Evolutionary conservation across 2,113 vertebrate genomes (phyloP), one percentile per base, ranked within the genome.

Genomic region (Gymnorhina tibicen): DNA sequence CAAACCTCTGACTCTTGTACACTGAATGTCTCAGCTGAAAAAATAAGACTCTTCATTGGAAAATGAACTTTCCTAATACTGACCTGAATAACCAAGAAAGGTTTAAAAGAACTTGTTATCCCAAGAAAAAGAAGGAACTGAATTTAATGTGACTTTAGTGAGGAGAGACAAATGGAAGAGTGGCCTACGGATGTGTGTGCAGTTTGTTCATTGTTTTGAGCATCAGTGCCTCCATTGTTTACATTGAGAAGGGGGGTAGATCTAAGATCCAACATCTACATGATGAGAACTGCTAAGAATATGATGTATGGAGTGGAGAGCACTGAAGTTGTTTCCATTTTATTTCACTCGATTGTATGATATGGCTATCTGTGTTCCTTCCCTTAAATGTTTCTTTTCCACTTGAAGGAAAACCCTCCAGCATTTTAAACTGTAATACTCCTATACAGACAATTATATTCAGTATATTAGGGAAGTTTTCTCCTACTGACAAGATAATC

Each of bases 401-500:
- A 80, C 55, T 82, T 56, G 63, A 85, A 33, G 72, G 33, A 68
- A 94, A 63, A 50, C 35, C 11, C 27, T 85, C 35, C 35, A 87
- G 49, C 42, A 73, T 67, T 90, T 33, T 85, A 53, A 93, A 69
- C 78, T 86, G 41, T 21, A 90, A 69, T 33, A 33, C 7, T 64
- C 22, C n/a, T 46, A 72, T 20, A 49, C 8, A 82, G 66, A 90
- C 47, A 6, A 89, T 47, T 82, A 91, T 16, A 85, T 50, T 75
- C 62, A 69, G 62, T 53, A 91, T 85, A 83, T 80, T 32, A 66
- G 28, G 20, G 46, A 79, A 79, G 46, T 53, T 75, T 69, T 87
- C 67, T 69, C 35, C 49, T 82, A 49, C 41, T 88, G 55, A 83
- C 53, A 92, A 76, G 53, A 77, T 28, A 94, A 93, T 79, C 41